phyloP scores from a whole-genome alignment of 2,888 invertebrate genomes.

The Melolontha melolontha region DNA sequence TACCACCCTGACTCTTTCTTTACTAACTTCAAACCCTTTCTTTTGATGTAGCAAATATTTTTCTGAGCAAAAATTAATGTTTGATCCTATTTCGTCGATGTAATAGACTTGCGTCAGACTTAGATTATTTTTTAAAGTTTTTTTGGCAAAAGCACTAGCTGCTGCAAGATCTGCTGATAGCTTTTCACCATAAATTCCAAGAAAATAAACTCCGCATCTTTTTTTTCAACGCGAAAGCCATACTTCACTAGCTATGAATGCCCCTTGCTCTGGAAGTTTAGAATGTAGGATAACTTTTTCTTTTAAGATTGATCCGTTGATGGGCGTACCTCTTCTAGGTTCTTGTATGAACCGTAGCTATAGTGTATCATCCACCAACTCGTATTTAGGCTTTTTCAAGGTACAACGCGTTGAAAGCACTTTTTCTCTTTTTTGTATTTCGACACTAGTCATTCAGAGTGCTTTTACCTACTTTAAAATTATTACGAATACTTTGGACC shows the following conservation, averaged over 20 bases:
- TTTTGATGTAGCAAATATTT: slow-evolving; percentile 42
- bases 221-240: slow-evolving; percentile 14
- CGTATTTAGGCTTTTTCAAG: too few relatives aligned
- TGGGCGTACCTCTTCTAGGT: too few relatives aligned
- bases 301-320: too few relatives aligned
- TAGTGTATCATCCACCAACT: too few relatives aligned
- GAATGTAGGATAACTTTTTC: too few relatives aligned
- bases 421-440: not conserved
- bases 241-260: not conserved
- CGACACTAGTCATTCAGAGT: slow-evolving; percentile 19
- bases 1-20: slow-evolving; percentile 45
- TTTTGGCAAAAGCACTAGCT: too few relatives aligned
- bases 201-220: slow-evolving; percentile 19
- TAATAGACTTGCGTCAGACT: too few relatives aligned
- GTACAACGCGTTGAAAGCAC: too few relatives aligned
- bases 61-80: not conserved
- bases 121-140: too few relatives aligned
- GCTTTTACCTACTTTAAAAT: slow-evolving; percentile 16
- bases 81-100: slow-evolving; percentile 14
- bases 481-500: slow-evolving; percentile 18
- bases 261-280: too few relatives aligned
- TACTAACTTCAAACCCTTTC: slow-evolving; percentile 40
- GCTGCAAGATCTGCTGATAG: too few relatives aligned
- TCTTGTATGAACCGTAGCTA: too few relatives aligned
- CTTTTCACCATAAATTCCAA: slow-evolving; percentile 18